Percentiles rank a stretch among this genome's conserved stretches.
These are phyloP conservation scores for Rynchops niger DNA, from an alignment of 2,113 vertebrate species.

Conservation along the genomic window DNA sequence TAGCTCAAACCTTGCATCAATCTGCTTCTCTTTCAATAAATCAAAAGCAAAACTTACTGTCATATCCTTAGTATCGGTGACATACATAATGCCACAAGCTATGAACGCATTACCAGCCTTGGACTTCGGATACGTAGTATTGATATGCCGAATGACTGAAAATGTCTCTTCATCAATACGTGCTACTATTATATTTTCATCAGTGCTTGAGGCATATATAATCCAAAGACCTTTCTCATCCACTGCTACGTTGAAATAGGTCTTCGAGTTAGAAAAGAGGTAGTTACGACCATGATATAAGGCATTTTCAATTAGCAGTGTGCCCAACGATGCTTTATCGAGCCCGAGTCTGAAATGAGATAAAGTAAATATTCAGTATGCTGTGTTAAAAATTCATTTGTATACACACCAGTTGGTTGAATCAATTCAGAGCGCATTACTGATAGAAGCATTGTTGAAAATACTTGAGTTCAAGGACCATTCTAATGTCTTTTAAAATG, in stretches of 20 bases:
- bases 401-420: rapidly evolving
- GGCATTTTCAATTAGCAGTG: conserved; percentile 81
- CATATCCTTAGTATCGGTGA: conserved; percentile 89
- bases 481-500: not conserved
- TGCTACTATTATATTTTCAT: conserved; percentile 88
- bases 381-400: not conserved
- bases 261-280: conserved; percentile 92
- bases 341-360: conserved; percentile 82
- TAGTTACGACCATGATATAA: conserved; percentile 86
- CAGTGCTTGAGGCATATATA: conserved; percentile 86
- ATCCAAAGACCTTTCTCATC: conserved; percentile 93
- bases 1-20: conserved; percentile 86
- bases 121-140: conserved; percentile 89
- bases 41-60: conserved; percentile 90
- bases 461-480: not conserved
- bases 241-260: conserved; percentile 91
- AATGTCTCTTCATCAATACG: conserved; percentile 85
- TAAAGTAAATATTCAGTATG: not conserved
- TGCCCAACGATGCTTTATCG: conserved; percentile 68
- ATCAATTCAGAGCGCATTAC: not conserved
- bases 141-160: conserved; percentile 78
- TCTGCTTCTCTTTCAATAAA: conserved; percentile 81
- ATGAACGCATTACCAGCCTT: conserved; percentile 95
- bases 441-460: not conserved
- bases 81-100: conserved; percentile 87